Evolutionary conservation across 2,113 vertebrate species (phyloP), one percentile per base, ranked within the genome.

Genomic region (Spheniscus mendiculus): DNA sequence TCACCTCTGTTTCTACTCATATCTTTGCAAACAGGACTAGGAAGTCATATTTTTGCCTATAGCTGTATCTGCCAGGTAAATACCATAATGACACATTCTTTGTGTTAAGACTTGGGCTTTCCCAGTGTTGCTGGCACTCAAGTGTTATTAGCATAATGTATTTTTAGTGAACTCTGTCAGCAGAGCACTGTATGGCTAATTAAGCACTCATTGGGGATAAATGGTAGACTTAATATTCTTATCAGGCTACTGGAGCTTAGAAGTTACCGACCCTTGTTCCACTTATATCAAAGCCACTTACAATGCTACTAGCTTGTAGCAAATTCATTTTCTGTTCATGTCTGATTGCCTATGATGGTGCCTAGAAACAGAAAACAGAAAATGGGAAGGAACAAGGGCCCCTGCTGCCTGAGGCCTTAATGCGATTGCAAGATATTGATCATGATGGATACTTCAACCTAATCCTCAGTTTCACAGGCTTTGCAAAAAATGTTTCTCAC

Each of bases 131-230:
- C 79, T 90, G 91, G 91, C 87, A 77, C 70, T 88, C 66, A 77
- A 84, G 65, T 83, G 58, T 93, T 89, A 97, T 97, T 97, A 97
- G 90, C 83, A 95, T 97, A 96, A 97, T 95, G 90, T 95, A 87
- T 96, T 97, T 98, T 96, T 97, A 95, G 97, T 97, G 96, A 97
- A 96, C 89, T 97, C 93, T 96, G 89, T 94, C 94, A 97, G 97
- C 90, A 92, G 91, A 97, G 83, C 91, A 77, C 89, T 90, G 84
- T 95, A 79, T 95, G 84, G 56, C 80, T 97, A 97, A 97, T 97
- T 84, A 97, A 84, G 79, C 61, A 92, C 77, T 97, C 81, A 83
- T 66, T 96, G 71, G 53, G 96, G 76, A 97, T 95, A 96, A 97
- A 92, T 85, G 72, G 66, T 73, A 42, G 45, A 70, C 85, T 97